Evolutionary conservation across 2,113 vertebrate species (phyloP), one percentile per base, ranked within the genome.

Genomic region (Bucco capensis): DNA sequence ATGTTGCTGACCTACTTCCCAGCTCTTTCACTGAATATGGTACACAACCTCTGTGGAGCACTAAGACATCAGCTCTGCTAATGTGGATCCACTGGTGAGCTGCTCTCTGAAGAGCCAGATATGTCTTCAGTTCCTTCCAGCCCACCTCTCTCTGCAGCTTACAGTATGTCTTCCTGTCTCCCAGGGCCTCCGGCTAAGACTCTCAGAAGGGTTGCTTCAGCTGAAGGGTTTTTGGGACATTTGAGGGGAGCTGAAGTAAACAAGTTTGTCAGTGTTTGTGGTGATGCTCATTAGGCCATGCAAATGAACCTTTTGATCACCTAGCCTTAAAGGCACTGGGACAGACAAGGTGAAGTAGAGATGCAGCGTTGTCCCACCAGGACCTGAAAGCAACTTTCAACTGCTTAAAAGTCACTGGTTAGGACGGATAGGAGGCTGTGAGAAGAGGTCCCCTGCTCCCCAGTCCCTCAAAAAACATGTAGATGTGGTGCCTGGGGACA

Each of bases 1-100:
- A 30, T 33, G 19, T 57, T 85, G 83, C 73, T 95, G 92, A 95
- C 84, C 90, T 94, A 92, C 80, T 96, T 92, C 64, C 69, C 82
- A 22, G 69, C 60, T 73, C 57, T 86, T 82, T 73, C 42, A 25
- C 44, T 57, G 70, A 56, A 18, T 6, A 12, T 27, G 54, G 49
- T n/a, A 18, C 60, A 57, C 70, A 61, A 2, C 23, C 77, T 28
- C 53, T 92, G 38, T 12, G 57, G 83, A 67, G 49, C 56, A 62
- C 35, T 44, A 18, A 8, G 31, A 76, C 16, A 2, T 56, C 40
- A 78, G 38, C 37, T 51, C 54, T 57, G 44, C 64, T 83, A 23
- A 82, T 4, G 62, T 38, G 27, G 25, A 56, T 14, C 22, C 57
- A 21, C 51, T 40, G 62, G 49, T 64, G 44, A 78, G 35, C 9